phyloP scores from a whole-genome alignment of 2,888 invertebrate genomes.

The Trimorus sp. region DNA sequence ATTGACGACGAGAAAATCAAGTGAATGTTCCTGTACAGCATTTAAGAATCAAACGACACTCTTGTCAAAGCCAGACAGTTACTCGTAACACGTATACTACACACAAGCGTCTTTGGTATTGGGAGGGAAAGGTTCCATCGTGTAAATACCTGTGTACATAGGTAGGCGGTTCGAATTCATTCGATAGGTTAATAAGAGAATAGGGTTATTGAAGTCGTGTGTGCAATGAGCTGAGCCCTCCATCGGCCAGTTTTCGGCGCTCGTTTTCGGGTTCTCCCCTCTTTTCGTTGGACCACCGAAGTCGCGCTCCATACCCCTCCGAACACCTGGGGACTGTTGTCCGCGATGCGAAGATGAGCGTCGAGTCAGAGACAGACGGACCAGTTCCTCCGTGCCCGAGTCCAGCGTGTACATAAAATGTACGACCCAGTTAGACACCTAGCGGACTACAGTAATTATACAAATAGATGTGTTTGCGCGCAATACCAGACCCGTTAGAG shows the following conservation, averaged over 20 bases:
- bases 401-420: conserved; percentile 72
- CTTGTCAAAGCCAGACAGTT: conserved; percentile 71
- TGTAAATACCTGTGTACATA: conserved; percentile 78
- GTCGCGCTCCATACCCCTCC: conserved; percentile 28
- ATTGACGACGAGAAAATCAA: conserved; percentile 72
- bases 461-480: conserved; percentile 55
- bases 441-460: conserved; percentile 68
- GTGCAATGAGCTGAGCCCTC: conserved; percentile 41
- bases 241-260: conserved; percentile 23
- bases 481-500: conserved; percentile 46
- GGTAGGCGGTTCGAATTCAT: conserved; percentile 67
- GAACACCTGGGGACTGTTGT: conserved; percentile 29
- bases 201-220: conserved; percentile 51
- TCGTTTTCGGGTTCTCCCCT: conserved; percentile 8
- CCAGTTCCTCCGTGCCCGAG: conserved; percentile 78
- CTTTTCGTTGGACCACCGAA: not conserved
- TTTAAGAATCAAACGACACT: conserved; percentile 80
- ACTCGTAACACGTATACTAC: conserved; percentile 62
- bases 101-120: conserved; percentile 73
- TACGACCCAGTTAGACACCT: conserved; percentile 64
- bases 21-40: conserved; percentile 81
- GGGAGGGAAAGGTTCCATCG: conserved; percentile 74
- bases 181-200: conserved; percentile 64
- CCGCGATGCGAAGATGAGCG: conserved; percentile 18
- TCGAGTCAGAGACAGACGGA: conserved; percentile 73